These are phyloP conservation scores for Drosophila navojoa DNA, from an alignment of 1,140 invertebrate species.

Conservation along the genomic window DNA sequence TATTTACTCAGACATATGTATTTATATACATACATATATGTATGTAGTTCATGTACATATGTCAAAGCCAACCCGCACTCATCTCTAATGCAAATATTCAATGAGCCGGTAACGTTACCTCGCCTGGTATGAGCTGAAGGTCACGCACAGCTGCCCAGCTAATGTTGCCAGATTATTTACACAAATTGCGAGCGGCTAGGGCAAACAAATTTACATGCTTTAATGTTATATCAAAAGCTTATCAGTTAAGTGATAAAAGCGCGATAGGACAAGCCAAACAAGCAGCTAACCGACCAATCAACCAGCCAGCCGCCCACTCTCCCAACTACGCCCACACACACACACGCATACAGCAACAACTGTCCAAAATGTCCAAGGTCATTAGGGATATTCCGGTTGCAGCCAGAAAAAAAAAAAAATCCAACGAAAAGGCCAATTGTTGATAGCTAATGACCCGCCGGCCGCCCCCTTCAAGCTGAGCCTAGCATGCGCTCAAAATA, in stretches of 20 bases:
- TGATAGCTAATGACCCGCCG: not conserved
- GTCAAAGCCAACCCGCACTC: not conserved
- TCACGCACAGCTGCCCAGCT: not conserved
- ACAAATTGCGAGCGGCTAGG: not conserved
- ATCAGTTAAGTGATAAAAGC: conserved; percentile 18
- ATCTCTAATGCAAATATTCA: conserved; percentile 11
- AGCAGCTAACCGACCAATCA: too few relatives aligned
- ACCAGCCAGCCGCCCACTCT: too few relatives aligned
- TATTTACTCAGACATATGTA: not conserved
- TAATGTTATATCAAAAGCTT: conserved; percentile 10
- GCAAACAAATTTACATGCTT: conserved; percentile 12
- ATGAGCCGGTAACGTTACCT: conserved; percentile 1
- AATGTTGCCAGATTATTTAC: conserved; percentile 8
- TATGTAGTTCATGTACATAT: not conserved
- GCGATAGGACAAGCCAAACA: not conserved
- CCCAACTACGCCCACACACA: not conserved
- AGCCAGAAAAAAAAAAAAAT: not conserved
- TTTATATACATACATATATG: not conserved
- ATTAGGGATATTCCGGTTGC: not conserved
- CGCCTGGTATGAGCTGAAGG: not conserved
- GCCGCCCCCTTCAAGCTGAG: not conserved
- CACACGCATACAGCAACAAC: not conserved
- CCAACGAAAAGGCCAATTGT: not conserved
- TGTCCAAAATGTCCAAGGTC: conserved; percentile 8
- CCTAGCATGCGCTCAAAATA: not conserved